Percentiles rank a stretch among this genome's conserved stretches.
phyloP scores from a whole-genome alignment of 1,140 invertebrate species.

The Cyclargus thomasi region DNA sequence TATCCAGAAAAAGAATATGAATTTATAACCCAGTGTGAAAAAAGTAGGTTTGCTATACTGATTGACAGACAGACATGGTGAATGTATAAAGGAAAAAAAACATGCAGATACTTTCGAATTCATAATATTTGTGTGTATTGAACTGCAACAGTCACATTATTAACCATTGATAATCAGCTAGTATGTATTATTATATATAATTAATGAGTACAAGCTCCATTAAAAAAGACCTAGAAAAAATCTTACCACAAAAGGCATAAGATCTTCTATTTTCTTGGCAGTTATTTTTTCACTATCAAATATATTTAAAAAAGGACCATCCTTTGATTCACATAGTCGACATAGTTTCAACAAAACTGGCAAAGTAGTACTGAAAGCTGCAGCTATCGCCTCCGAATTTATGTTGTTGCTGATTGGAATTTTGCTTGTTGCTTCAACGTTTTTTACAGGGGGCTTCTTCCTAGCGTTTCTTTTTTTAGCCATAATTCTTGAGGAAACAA shows the following conservation, averaged over 20 bases:
- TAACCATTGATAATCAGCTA: no score
- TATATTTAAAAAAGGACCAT: conserved; percentile 65
- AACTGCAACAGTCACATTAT: no score
- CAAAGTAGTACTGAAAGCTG: conserved; percentile 36
- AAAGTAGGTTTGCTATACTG: no score
- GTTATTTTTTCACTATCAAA: conserved; percentile 55
- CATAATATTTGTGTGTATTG: no score
- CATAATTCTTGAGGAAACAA: conserved; percentile 35
- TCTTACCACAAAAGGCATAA: conserved; percentile 65
- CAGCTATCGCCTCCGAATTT: conserved; percentile 38
- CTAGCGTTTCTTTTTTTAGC: conserved; percentile 50
- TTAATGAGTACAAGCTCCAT: neutral
- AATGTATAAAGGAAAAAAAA: no score
- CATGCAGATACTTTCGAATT: no score
- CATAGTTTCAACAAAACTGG: conserved; percentile 55
- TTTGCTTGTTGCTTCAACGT: conserved; percentile 20
- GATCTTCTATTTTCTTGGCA: conserved; percentile 57
- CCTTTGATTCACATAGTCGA: conserved; percentile 60
- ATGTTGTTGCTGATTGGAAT: conserved; percentile 29
- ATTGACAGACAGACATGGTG: no score
- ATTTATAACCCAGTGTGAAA: no score
- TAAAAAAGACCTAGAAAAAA: conserved; percentile 4
- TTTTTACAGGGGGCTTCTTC: conserved; percentile 30
- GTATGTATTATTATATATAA: no score
- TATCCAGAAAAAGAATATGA: no score